A percentile compares a stretch with the other conserved stretches of the same genome.
Conservation (phyloP, 2,797 vertebrate genomes). For the Bucorvus abyssinicus region DNA sequence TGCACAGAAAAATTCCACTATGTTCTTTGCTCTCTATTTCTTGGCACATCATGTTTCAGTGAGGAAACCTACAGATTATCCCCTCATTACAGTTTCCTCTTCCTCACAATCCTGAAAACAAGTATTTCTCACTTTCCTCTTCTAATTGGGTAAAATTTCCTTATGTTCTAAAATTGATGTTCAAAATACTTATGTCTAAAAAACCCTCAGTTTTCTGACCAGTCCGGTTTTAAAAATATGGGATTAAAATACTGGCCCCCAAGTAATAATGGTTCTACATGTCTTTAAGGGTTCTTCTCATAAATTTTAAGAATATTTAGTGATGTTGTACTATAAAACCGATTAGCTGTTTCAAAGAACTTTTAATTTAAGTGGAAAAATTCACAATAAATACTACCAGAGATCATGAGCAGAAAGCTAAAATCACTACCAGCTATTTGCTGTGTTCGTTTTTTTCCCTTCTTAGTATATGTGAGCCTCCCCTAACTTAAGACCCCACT, state of each 20-base stretch:
- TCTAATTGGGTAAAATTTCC: not conserved
- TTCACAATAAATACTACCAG: not conserved
- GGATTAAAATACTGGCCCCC: not conserved
- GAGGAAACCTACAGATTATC: not conserved
- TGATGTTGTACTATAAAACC: not conserved
- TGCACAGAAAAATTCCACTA: not conserved
- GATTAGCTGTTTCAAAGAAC: not conserved
- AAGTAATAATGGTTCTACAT: not conserved
- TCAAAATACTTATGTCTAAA: not conserved
- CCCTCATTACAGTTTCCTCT: not conserved
- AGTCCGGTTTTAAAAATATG: not conserved
- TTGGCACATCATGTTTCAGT: not conserved
- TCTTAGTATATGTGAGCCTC: not conserved
- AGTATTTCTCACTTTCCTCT: not conserved
- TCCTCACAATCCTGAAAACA: not conserved
- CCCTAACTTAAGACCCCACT: not conserved
- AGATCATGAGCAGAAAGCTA: not conserved
- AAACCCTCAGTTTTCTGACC: rapidly evolving
- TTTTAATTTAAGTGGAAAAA: not conserved
- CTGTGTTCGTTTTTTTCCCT: not conserved
- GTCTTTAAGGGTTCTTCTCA: not conserved
- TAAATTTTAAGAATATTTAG: not conserved
- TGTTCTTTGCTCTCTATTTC: not conserved
- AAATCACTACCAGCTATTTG: not conserved
- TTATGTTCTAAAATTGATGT: not conserved